Base-by-base conservation (phyloP, 2,888 invertebrate species). In the Apotomis turbidana region DNA sequence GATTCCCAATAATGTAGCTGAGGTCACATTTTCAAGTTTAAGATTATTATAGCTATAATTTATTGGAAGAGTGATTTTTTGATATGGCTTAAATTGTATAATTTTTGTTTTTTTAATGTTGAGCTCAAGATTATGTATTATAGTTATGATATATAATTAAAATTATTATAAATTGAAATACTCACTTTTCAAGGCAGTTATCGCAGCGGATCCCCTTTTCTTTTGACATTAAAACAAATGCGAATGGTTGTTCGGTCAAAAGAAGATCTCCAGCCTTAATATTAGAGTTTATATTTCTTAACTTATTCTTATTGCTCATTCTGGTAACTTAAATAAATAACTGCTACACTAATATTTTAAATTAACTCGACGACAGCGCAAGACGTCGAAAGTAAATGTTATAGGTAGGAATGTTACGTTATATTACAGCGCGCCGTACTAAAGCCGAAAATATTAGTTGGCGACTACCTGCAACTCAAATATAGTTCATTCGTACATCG, bases 231-330 rank as follows among this genome's bases (percentile, higher is more conserved):
- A 97, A 88, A 55, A 95, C 95, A 86, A 95, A 97, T 1, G 95
- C 96, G 87, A 97, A 97, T 0, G 97, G 97, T 80, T 96, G 95
- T 81, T 96, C 96, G 54, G 94, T 94, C 60, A 96, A 88, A 72
- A 97, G 94, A 44, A 96, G 88, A 79, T 95, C 95, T 38, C 97
- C 97, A 41, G 95, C 91, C 84, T 94, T 94, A 71, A 95, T 90
- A 15, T 83, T 81, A 36, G 89, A 87, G 77, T 87, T 82, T 5
- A 86, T 85, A 76, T 88, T 89, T 60, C 85, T 86, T 78, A 82
- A 87, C 64, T 88, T 91, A 86, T 93, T 94, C 78, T 90, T 27
- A 27, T 27, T 27, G 2, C 27, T 93, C 91, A 94, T 94, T 75
- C 75, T 62, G 73, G 74, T 55, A 75, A 68, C 69, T 77, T 80